Conservation (phyloP, 2,113 vertebrate species). For the Heteronetta atricapilla region DNA sequence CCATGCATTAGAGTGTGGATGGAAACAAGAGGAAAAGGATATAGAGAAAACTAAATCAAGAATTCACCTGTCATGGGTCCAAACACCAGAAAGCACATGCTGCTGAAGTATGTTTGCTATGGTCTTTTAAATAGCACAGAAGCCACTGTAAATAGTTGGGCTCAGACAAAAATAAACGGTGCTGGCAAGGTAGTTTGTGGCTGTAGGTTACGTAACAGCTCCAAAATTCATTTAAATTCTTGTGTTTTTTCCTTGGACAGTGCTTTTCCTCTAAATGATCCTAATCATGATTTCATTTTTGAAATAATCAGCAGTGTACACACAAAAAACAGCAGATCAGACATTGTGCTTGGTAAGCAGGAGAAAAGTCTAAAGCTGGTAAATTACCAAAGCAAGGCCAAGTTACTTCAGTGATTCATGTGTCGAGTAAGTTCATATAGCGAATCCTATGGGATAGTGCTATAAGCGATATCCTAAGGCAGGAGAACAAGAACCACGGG, state of each 20-base stretch:
- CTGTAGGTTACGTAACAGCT: neutral
- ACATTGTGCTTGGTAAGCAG: neutral
- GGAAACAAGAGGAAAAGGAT: neutral
- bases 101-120: neutral
- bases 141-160: slow-evolving; percentile 48
- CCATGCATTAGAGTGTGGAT: neutral
- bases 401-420: neutral
- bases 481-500: neutral
- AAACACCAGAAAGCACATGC: neutral
- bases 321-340: neutral
- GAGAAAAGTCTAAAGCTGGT: neutral
- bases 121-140: slow-evolving; percentile 63
- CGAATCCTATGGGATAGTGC: neutral
- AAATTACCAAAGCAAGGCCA: neutral
- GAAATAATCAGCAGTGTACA: neutral
- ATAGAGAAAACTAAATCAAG: neutral
- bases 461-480: neutral
- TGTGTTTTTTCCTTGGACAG: neutral
- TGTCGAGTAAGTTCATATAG: neutral
- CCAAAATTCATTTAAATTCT: neutral
- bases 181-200: neutral
- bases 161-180: slow-evolving; percentile 35
- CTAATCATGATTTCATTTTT: neutral
- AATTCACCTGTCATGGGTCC: neutral
- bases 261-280: neutral